phyloP scores from a whole-genome alignment of 2,797 vertebrate genomes.

The Cossypha heuglini region DNA sequence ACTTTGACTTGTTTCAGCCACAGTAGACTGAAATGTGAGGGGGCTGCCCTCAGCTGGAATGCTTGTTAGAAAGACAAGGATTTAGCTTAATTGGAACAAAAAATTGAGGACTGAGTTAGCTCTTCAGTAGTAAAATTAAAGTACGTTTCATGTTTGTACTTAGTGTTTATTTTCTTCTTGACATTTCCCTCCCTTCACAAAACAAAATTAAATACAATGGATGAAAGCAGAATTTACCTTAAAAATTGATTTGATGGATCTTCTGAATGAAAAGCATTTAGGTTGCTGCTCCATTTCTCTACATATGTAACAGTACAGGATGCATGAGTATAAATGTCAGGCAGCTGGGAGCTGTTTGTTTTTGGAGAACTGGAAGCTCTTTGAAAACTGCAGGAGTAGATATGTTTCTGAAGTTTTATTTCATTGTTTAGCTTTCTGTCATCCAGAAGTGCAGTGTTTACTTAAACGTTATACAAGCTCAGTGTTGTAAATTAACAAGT shows the following conservation, averaged over 20 bases:
- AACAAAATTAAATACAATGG: not conserved
- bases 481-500: conserved; percentile 62
- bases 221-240: conserved; percentile 2
- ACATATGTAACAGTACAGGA: not conserved
- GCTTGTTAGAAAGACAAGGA: not conserved
- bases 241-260: not conserved
- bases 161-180: not conserved
- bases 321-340: not conserved
- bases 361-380: conserved; percentile 40
- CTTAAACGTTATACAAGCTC: conserved; percentile 61
- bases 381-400: conserved; percentile 60
- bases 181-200: not conserved
- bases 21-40: not conserved
- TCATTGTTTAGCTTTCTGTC: conserved; percentile 61
- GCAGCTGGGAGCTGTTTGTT: conserved; percentile 50
- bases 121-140: not conserved
- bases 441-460: conserved; percentile 64
- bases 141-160: not conserved
- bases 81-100: not conserved
- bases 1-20: not conserved
- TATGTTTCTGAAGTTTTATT: conserved; percentile 63
- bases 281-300: not conserved
- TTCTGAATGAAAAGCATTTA: not conserved
- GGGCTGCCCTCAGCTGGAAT: not conserved
- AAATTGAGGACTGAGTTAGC: not conserved